Base-by-base conservation (phyloP, 2,113 vertebrate species). In the Ictidomys tridecemlineatus region DNA sequence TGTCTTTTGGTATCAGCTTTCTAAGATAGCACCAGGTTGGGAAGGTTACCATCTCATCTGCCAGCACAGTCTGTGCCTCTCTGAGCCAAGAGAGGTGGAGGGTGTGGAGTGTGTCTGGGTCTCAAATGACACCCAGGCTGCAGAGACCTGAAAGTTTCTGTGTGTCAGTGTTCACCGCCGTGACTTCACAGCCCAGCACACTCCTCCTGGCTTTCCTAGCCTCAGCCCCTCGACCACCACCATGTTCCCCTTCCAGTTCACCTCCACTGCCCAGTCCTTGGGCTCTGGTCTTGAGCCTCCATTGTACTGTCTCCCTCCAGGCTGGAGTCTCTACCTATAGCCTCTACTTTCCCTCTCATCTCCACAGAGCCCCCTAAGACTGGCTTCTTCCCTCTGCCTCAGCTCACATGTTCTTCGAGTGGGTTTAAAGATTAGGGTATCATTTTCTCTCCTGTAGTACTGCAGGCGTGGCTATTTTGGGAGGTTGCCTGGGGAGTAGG, bases 281-380 rank as follows among this genome's bases (percentile, higher is more conserved):
- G 13, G 4, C 5, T 10, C 22, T 45, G 14, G 30, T 13, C 18
- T 16, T 8, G 5, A 56, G 14, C 4, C 17, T 32, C 3, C 32
- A 4, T 17, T 0, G 0, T 18, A 6, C 14, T 20, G n/a, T 34
- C 51, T 30, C 20, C 30, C 6, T 51, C 16, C 17, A 14, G 30
- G 67, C 37, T 12, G 12, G 32, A 79, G 65, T 37, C 16, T 74
- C 83, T 45, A 7, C 8, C 42, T 51, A 26, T 12, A 79, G 32
- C 39, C 51, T 65, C 30, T n/a, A 1, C 17, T 37, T 3, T 20
- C 20, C 17, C 4, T n/a, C 2, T 48, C 18, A 16, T 56, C 45
- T 72, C 56, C 26, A 12, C 2, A 6, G 9, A 76, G 18, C 8
- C 18, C 39, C 2, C 1, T 5, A 28, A 51, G 13, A 28, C 65